These are phyloP conservation scores for Struthio camelus DNA, from an alignment of 2,113 vertebrate species.

Conservation along the genomic window DNA sequence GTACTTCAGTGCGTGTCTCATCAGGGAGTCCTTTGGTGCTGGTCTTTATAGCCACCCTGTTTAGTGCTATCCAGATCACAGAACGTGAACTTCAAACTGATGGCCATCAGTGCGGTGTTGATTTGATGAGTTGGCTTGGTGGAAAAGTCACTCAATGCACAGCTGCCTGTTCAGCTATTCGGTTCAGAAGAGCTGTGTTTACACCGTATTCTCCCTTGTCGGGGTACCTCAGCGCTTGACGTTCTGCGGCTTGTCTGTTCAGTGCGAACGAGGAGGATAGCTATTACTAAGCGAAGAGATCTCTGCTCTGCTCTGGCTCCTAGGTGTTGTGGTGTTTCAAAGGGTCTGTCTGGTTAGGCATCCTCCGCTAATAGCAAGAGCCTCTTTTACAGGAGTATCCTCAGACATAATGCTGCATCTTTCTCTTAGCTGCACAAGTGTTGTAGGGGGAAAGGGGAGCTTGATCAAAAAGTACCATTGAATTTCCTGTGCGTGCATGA, in stretches of 20 bases:
- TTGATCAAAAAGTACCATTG: not conserved
- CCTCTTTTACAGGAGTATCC: not conserved
- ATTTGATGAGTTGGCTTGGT: not conserved
- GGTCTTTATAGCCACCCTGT: rapidly evolving
- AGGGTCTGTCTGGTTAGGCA: not conserved
- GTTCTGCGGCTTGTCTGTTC: not conserved
- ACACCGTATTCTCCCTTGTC: not conserved
- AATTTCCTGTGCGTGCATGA: not conserved
- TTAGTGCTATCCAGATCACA: not conserved
- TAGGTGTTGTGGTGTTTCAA: not conserved
- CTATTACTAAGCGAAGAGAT: not conserved
- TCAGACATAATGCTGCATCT: not conserved
- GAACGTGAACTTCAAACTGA: not conserved
- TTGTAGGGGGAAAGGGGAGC: not conserved
- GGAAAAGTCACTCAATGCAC: not conserved
- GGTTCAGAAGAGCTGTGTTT: not conserved
- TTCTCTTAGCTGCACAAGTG: not conserved
- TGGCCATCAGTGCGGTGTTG: not conserved
- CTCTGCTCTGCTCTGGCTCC: not conserved
- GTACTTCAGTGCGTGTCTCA: rapidly evolving
- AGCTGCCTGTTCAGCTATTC: not conserved
- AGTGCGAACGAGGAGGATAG: not conserved
- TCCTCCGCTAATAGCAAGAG: not conserved
- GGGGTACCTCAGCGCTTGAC: not conserved
- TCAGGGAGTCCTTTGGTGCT: not conserved